Evolutionary conservation across 64 coral and sea anemone species (phyloP).

Genomic region (Acropora yongei): DNA sequence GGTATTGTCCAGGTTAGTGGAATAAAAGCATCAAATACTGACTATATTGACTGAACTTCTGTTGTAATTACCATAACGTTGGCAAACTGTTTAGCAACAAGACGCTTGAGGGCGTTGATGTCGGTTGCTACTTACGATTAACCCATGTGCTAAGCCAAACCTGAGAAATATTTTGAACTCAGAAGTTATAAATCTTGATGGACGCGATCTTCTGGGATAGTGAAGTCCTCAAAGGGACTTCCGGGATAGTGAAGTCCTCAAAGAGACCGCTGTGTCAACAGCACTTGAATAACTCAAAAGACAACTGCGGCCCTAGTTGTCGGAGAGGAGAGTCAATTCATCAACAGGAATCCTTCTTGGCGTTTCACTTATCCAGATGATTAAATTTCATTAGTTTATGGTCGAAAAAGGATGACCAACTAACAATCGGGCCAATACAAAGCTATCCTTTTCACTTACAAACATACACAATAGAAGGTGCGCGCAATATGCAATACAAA

Average conservation of each 20-base stretch:
- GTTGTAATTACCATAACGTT: neutral
- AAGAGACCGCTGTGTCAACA: neutral
- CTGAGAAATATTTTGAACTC: neutral
- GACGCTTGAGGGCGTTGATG: neutral
- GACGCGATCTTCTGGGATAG: neutral
- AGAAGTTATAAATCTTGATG: neutral
- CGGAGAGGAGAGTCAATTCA: neutral
- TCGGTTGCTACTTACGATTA: neutral
- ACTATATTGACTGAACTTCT: neutral
- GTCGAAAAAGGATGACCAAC: neutral
- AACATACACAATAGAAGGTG: neutral
- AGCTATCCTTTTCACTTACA: neutral
- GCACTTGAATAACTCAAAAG: neutral
- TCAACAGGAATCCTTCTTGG: neutral
- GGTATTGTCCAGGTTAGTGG: neutral
- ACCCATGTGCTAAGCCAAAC: neutral
- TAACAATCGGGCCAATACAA: neutral
- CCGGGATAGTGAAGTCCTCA: neutral
- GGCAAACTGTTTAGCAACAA: neutral
- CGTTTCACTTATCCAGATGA: neutral
- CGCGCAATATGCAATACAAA: neutral
- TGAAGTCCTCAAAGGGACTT: neutral
- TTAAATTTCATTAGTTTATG: neutral
- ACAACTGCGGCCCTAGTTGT: neutral
- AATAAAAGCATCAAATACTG: neutral